Conservation (phyloP, 2,797 vertebrate species). For the Nasua narica region DNA sequence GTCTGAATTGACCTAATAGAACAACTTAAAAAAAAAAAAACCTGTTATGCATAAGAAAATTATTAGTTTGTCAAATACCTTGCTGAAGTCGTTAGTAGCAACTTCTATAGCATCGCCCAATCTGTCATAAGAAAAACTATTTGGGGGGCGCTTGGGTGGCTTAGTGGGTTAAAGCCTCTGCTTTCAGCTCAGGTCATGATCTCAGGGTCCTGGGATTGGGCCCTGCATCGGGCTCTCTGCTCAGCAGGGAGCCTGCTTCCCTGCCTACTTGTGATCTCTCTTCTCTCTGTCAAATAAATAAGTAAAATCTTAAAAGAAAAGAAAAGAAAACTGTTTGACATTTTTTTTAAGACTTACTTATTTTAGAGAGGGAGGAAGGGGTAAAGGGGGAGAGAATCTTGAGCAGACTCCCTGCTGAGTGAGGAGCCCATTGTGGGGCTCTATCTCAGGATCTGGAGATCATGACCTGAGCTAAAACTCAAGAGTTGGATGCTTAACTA, state of each 20-base stretch:
- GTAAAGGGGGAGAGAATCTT: neutral
- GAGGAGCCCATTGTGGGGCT: neutral
- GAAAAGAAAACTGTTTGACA: neutral
- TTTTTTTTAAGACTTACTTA: neutral
- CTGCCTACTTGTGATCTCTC: no score
- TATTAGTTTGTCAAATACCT: conserved; percentile 4
- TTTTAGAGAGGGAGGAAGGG: neutral
- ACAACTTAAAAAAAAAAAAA: neutral
- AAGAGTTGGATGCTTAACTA: neutral
- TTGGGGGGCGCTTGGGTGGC: no score
- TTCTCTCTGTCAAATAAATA: no score
- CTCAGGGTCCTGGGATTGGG: no score
- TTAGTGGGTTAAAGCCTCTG: no score
- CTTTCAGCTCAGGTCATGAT: no score
- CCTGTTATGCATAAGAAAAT: neutral
- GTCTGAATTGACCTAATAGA: neutral
- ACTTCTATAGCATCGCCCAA: neutral
- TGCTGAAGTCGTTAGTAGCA: neutral
- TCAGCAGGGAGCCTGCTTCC: no score
- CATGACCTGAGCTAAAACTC: neutral
- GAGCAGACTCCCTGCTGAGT: neutral
- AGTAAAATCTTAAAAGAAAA: no score
- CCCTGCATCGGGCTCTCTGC: no score
- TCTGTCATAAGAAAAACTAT: neutral
- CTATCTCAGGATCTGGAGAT: neutral